phyloP scores from a whole-genome alignment of 1,140 invertebrate genomes.

The Vanessa atalanta region DNA sequence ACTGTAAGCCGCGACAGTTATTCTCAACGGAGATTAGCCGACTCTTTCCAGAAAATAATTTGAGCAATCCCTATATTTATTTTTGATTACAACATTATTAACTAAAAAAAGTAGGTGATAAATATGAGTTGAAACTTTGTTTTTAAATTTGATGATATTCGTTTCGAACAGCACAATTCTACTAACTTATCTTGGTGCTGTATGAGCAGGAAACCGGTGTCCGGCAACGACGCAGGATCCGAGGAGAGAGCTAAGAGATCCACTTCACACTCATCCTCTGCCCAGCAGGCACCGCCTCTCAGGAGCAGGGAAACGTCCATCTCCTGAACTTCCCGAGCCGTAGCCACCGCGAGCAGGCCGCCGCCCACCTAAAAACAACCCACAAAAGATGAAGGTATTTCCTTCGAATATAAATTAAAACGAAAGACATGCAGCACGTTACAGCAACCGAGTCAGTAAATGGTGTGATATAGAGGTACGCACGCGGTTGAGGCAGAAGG shows the following conservation, averaged over 20 bases:
- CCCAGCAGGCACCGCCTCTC: constrained; percentile 92
- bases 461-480: neutral
- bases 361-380: constrained; percentile 84
- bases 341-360: constrained; percentile 93
- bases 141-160: neutral
- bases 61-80: too few species aligned
- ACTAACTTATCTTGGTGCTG: constrained; percentile 90
- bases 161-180: neutral
- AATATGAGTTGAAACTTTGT: too few species aligned
- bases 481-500: constrained; percentile 94
- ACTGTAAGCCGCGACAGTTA: too few species aligned
- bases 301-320: constrained; percentile 96
- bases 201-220: constrained; percentile 94
- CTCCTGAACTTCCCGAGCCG: constrained; percentile 98
- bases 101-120: too few species aligned
- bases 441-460: too few species aligned
- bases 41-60: too few species aligned
- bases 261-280: constrained; percentile 97
- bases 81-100: too few species aligned
- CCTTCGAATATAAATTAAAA: too few species aligned
- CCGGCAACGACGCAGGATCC: constrained; percentile 86
- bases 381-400: too few species aligned
- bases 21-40: too few species aligned
- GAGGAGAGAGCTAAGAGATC: constrained; percentile 94
- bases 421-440: too few species aligned